These are phyloP conservation scores for Junco hyemalis DNA, from an alignment of 2,113 vertebrate genomes.

Conservation along the genomic window DNA sequence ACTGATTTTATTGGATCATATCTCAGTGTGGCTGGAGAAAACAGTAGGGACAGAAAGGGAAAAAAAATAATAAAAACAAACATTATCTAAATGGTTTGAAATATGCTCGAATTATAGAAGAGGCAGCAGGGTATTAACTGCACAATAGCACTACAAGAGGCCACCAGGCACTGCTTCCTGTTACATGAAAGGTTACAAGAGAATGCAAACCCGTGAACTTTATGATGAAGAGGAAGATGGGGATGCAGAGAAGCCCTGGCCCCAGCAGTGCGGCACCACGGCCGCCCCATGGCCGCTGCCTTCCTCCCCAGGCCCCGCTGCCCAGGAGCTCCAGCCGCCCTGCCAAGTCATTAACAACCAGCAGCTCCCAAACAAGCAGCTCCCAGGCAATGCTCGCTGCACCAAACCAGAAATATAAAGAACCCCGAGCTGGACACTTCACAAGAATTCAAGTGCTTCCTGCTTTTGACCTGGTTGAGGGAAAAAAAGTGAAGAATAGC, in stretches of 20 bases:
- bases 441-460: slow-evolving; percentile 60
- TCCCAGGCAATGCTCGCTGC: not conserved
- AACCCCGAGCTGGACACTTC: slow-evolving; percentile 17
- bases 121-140: not conserved
- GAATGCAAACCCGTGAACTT: not conserved
- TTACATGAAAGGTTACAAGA: not conserved
- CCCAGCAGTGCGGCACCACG: not conserved
- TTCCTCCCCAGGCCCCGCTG: not conserved
- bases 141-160: not conserved
- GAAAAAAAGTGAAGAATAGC: not conserved
- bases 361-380: not conserved
- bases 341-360: slow-evolving; percentile 30
- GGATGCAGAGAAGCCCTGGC: not conserved
- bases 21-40: not conserved
- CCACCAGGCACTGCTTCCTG: not conserved
- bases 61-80: not conserved
- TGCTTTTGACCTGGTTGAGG: slow-evolving; percentile 56
- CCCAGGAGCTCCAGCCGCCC: not conserved
- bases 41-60: not conserved
- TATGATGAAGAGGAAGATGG: not conserved
- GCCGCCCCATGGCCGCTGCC: not conserved
- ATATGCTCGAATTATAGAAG: not conserved
- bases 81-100: not conserved
- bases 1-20: not conserved
- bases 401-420: slow-evolving; percentile 38